Conservation (phyloP, 2,113 vertebrate species). For the Chloroceryle aenea region DNA sequence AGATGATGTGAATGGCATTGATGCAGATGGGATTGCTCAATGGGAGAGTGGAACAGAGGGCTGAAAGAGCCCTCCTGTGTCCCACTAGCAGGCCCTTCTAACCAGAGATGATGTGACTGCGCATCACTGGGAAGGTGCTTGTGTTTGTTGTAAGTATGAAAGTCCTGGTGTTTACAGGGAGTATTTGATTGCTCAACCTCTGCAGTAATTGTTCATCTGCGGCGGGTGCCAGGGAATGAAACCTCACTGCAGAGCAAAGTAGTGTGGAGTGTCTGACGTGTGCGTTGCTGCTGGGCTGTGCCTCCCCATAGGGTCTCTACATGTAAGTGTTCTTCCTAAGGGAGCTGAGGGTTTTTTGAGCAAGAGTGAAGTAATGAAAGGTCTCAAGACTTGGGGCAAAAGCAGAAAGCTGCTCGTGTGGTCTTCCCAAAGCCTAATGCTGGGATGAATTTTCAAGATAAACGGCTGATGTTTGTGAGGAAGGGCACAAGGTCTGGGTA, state of each 20-base stretch:
- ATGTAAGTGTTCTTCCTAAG: background rate
- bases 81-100: background rate
- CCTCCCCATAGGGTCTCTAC: background rate
- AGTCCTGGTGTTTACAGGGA: background rate
- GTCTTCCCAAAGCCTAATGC: background rate
- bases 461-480: background rate
- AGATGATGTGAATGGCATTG: background rate
- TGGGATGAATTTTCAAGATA: background rate
- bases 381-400: background rate
- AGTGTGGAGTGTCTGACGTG: background rate
- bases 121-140: background rate
- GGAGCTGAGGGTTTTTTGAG: background rate
- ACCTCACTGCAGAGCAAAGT: background rate
- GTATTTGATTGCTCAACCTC: background rate
- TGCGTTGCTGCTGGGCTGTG: background rate
- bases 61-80: background rate
- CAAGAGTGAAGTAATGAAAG: background rate
- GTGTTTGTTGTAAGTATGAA: background rate
- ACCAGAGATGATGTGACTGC: background rate
- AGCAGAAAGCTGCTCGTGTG: background rate
- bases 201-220: background rate
- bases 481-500: background rate
- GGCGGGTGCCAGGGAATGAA: background rate
- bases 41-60: accelerated
- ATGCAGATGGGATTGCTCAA: background rate